Base-by-base conservation (phyloP, 2,797 vertebrate genomes). In the Crocodylus rhombifer region DNA sequence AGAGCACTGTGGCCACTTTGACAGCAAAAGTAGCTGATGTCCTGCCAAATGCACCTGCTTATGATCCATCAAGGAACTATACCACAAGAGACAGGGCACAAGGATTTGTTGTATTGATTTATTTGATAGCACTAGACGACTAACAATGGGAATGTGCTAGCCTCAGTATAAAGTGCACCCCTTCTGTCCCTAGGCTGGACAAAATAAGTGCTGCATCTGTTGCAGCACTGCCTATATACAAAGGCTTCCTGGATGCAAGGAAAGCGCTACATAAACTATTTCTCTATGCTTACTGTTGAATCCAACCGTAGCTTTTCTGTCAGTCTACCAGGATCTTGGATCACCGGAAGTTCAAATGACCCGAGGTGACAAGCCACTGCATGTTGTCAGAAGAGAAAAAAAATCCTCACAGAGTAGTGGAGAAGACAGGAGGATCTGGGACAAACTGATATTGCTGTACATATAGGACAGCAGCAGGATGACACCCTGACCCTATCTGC, bases 401-500 rank as follows among this genome's bases (percentile, higher is more conserved):
- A n/a, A 17, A 83, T 17, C 58, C 30, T 28, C 28, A 14, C 30
- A 80, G 3, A 1, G 1, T 76, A 60, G 20, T 0, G 12, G 74
- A 63, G 33, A 26, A 14, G 69, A 63, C 0, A 0, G 76, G 60
- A 87, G 26, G 80, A 74, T 65, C 28, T 0, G 0, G 64, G 33
- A 26, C 60, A 78, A 11, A 28, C 25, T 51, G 60, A 17, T 78
- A 36, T 42, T 7, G 30, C 67, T 14, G 18, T 62, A 16, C 58
- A 23, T 17, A 33, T 23, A 18, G 73, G 78, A 36, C 58, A 25
- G 25, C 1, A 76, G 2, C 15, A 61, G 78, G 77, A n/a, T 63
- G 61, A 77, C 64, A 14, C 56, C 13, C 56, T 28, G 65, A 57
- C 17, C 87, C 76, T 77, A 30, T 55, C 74, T 76, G 74, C 80